Base-by-base conservation (phyloP, 2,888 invertebrate species). In the Ochropleura leucogaster region DNA sequence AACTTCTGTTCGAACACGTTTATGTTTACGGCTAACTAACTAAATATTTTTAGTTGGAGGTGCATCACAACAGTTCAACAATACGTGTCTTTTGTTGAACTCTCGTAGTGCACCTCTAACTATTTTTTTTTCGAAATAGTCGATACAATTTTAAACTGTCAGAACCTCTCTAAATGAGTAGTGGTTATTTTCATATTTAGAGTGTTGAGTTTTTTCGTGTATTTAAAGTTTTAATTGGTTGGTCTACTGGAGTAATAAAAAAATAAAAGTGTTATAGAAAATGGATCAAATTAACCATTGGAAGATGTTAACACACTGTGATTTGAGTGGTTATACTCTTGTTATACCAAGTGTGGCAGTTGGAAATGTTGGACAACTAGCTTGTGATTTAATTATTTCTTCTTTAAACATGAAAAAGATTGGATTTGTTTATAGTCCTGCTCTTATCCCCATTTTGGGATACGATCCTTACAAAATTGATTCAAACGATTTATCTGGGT, bases 321-420 rank as follows among this genome's bases (percentile, higher is more conserved):
- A 97, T 91, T 92, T 98, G 7, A 91, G 91, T 68, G 97, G 95
- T 64, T 97, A 97, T 86, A 97, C 97, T 10, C 93, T 98, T n/a
- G 95, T 98, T 75, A 94, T 98, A 71, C 98, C 99, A 0, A 97
- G 98, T 85, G 98, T 99, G 20, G 98, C 98, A 42, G 98, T 99
- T n/a, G 99, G 99, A 74, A 99, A 99, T 96, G 98, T 99, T 18
- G 98, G 98, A 0, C 99, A 99, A 95, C 94, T 99, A 77, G 97
- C 98, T 4, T 97, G 98, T 70, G 99, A 99, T 95, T 96, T 99
- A 88, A 90, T 99, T 10, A 97, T 99, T 86, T 97, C 98, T 12
- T 98, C 98, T 9, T 94, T 98, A 73, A 91, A 97, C 79, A 97
- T 98, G 90, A 95, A 97, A 78, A 97, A 97, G 92, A 96, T 98